Conservation (phyloP, 2,888 invertebrate species). For the Mythimna pallens region DNA sequence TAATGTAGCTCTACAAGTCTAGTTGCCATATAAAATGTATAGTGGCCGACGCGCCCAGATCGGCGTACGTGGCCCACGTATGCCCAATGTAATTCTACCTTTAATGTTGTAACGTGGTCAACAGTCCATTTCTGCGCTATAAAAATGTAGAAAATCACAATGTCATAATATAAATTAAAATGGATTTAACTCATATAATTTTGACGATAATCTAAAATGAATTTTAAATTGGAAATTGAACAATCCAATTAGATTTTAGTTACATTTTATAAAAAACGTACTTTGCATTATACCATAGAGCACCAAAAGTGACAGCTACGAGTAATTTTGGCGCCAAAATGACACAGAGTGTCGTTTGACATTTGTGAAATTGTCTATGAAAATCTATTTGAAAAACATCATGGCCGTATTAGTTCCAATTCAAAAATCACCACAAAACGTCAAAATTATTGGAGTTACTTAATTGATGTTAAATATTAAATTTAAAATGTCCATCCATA, state of each 20-base stretch:
- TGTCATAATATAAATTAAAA: slow-evolving; percentile 2
- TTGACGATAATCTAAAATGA: not conserved
- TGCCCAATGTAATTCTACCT: too few species aligned
- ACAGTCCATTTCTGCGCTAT: not conserved
- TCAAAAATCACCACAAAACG: slow-evolving; percentile 1
- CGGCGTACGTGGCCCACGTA: too few species aligned
- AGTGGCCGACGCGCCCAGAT: too few species aligned
- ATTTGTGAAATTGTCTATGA: too few species aligned
- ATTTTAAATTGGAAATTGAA: not conserved
- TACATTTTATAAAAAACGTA: too few species aligned
- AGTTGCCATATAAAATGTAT: too few species aligned
- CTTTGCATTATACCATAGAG: too few species aligned
- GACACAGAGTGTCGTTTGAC: too few species aligned
- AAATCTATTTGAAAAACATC: not conserved
- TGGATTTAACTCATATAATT: slow-evolving; percentile 5
- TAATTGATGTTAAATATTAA: slow-evolving; percentile 3
- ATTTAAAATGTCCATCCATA: slow-evolving; percentile 52
- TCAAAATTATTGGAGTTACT: not conserved
- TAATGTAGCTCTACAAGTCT: too few species aligned
- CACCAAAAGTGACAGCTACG: too few species aligned
- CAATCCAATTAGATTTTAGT: not conserved
- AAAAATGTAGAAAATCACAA: not conserved
- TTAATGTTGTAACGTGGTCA: not conserved
- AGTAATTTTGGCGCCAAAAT: too few species aligned
- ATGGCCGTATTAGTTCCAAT: not conserved